phyloP scores from a whole-genome alignment of 2,797 vertebrate genomes.

The Pantherophis alleghaniensis region DNA sequence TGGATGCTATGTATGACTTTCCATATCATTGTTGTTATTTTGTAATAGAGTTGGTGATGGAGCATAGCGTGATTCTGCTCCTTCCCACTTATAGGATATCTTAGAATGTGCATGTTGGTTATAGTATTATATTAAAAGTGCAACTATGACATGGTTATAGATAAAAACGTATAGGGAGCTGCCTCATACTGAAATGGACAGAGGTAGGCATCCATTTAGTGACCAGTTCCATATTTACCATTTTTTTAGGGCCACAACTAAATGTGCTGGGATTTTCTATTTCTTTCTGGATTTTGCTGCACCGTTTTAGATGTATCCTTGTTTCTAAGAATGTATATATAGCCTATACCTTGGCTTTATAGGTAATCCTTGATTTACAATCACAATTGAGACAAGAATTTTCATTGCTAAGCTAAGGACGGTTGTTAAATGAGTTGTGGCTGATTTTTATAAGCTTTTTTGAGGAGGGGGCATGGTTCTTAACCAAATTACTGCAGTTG shows the following conservation, averaged over 20 bases:
- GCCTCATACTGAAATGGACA: neutral
- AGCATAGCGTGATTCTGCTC: neutral
- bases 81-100: neutral
- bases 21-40: neutral
- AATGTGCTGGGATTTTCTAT: neutral
- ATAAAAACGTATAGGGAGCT: neutral
- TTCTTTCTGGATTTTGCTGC: neutral
- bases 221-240: neutral
- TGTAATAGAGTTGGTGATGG: neutral
- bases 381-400: neutral
- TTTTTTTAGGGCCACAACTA: neutral
- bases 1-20: neutral
- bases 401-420: neutral
- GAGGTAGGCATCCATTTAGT: neutral
- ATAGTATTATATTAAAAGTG: neutral
- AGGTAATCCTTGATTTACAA: neutral
- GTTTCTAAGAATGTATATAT: neutral
- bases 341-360: neutral
- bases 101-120: neutral
- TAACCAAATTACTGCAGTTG: neutral
- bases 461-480: neutral
- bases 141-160: neutral
- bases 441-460: neutral
- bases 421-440: neutral
- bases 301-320: neutral